phyloP scores from a whole-genome alignment of 1,140 invertebrate genomes.

The Leptinotarsa lineolata region DNA sequence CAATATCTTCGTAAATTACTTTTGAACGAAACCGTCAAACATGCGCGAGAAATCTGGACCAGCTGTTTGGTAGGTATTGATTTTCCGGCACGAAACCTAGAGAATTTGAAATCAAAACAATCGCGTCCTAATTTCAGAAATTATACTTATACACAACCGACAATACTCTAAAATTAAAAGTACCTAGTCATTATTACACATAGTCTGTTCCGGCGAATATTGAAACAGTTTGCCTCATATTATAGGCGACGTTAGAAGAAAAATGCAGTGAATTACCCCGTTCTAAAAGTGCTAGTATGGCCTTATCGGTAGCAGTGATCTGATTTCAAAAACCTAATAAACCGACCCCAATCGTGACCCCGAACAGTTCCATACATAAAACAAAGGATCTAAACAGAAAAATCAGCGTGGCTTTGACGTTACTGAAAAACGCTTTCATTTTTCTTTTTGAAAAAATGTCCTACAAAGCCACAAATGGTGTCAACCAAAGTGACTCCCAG shows the following conservation, averaged over 20 bases:
- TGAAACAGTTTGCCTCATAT: not conserved
- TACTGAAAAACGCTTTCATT: constrained; percentile 28
- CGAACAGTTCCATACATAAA: not conserved
- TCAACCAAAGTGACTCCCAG: constrained; percentile 44
- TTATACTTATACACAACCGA: constrained; percentile 3
- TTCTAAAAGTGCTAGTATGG: not conserved
- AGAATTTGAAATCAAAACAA: constrained; percentile 45
- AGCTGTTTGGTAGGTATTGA: constrained; percentile 28
- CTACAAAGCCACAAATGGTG: constrained; percentile 49
- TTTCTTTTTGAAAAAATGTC: constrained; percentile 48
- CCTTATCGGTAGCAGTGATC: not conserved
- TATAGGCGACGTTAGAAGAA: not conserved
- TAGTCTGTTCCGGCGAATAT: not conserved
- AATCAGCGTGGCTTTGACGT: constrained; percentile 34
- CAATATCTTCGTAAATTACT: no score
- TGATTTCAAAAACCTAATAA: not conserved
- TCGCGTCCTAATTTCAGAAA: constrained; percentile 42
- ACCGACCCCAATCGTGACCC: not conserved
- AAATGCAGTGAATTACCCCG: not conserved
- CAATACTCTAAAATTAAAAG: constrained; percentile 6
- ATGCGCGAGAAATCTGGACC: constrained; percentile 23
- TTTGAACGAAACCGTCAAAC: not conserved
- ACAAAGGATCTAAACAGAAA: not conserved
- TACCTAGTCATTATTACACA: not conserved
- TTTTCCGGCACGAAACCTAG: constrained; percentile 20